Evolutionary conservation across 2,797 vertebrate species (phyloP).

Genomic region (Arremon brunneinucha): DNA sequence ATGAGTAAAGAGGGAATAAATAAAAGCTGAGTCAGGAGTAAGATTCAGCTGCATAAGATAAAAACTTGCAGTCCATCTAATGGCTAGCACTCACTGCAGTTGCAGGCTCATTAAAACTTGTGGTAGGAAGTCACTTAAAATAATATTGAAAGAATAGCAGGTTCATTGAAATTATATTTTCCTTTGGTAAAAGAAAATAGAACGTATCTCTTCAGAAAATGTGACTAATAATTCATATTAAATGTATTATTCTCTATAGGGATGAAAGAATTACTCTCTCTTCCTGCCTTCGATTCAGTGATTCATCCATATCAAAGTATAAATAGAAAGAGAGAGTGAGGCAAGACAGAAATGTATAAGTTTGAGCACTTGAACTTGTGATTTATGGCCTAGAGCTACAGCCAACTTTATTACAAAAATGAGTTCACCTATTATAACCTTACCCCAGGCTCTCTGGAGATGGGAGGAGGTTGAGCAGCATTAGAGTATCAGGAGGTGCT

Average conservation of each 20-base stretch:
- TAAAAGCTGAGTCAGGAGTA: background rate
- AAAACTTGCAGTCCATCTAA: background rate
- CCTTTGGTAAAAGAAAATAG: constrained; percentile 67
- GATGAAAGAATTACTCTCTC: constrained; percentile 46
- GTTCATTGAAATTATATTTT: constrained; percentile 54
- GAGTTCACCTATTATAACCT: constrained; percentile 70
- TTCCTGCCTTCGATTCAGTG: constrained; percentile 35
- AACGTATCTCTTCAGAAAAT: constrained; percentile 58
- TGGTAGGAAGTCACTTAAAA: constrained; percentile 55
- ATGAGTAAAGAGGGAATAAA: background rate
- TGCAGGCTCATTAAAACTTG: background rate
- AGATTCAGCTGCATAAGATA: background rate
- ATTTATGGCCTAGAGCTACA: constrained; percentile 72
- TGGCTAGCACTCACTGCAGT: background rate
- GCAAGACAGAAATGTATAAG: constrained; percentile 53
- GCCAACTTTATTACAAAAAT: constrained; percentile 75
- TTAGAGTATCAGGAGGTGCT: constrained; percentile 44
- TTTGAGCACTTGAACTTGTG: constrained; percentile 62
- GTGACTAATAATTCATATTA: constrained; percentile 35
- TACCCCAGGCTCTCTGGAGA: constrained; percentile 55
- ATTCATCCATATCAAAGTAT: constrained; percentile 69
- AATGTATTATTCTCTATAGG: background rate
- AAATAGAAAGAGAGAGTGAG: constrained; percentile 66
- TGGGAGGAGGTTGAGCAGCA: constrained; percentile 32
- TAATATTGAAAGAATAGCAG: constrained; percentile 35